Percentiles rank a stretch among this genome's conserved stretches.
Evolutionary conservation across 2,888 invertebrate genomes (phyloP).

Genomic region (Galerucella calmariensis): DNA sequence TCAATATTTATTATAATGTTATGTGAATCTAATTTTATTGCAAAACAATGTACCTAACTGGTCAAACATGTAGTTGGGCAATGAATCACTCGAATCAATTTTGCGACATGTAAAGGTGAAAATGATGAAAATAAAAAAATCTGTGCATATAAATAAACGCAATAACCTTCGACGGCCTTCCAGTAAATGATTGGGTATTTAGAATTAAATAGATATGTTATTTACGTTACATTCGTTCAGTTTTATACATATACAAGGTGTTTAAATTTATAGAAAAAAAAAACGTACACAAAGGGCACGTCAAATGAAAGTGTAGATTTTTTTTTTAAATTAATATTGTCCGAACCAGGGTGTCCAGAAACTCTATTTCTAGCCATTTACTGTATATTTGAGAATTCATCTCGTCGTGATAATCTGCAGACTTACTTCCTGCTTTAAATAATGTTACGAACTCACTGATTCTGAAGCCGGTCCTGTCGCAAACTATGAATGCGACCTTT

Average conservation of each 20-base stretch:
- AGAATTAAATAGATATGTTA: not conserved
- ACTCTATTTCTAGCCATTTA: no score
- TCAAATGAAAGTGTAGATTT: no score
- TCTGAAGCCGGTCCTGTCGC: no score
- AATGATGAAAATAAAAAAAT: constrained; percentile 13
- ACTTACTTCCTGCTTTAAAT: no score
- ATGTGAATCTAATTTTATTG: constrained; percentile 28
- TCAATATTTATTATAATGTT: not conserved
- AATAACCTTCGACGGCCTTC: constrained; percentile 42
- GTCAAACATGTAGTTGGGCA: constrained; percentile 26
- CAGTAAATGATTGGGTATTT: constrained; percentile 11
- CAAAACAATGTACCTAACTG: constrained; percentile 33
- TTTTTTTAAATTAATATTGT: no score
- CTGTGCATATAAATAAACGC: constrained; percentile 36
- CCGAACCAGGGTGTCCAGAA: no score
- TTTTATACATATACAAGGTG: not conserved
- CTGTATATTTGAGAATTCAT: no score
- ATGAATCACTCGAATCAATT: constrained; percentile 34
- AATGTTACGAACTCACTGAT: no score
- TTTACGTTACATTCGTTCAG: not conserved
- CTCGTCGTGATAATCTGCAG: no score
- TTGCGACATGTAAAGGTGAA: not conserved
- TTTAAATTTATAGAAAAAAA: not conserved
- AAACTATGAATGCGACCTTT: no score
- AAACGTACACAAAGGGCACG: no score